A percentile compares a stretch with the other conserved stretches of the same genome.
phyloP scores from a whole-genome alignment of 2,797 vertebrate species.

The Peromyscus attwateri region DNA sequence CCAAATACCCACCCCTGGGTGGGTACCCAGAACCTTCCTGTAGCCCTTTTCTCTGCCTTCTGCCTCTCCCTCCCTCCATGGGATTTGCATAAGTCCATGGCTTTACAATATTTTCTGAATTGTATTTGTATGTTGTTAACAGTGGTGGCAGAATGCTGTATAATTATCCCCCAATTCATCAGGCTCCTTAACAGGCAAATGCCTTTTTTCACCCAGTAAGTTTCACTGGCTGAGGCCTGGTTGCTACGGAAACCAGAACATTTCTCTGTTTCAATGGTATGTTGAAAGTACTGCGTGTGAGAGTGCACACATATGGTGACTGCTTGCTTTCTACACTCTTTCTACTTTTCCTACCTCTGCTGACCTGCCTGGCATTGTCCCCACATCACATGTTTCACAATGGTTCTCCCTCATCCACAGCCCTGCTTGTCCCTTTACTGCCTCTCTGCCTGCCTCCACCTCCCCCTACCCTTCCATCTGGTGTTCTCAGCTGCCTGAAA shows the following conservation, averaged over 20 bases:
- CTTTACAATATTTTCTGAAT: slow-evolving; percentile 78
- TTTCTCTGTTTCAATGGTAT: slow-evolving; percentile 84
- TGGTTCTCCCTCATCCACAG: neutral
- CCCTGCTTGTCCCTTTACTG: slow-evolving; percentile 64
- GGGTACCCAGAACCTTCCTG: slow-evolving; percentile 1
- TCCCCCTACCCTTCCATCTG: slow-evolving; percentile 80
- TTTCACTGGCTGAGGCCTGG: slow-evolving; percentile 82
- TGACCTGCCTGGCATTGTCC: slow-evolving; percentile 81
- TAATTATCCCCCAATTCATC: slow-evolving; percentile 85
- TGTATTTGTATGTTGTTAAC: slow-evolving; percentile 65
- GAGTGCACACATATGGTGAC: neutral
- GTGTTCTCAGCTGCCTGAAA: slow-evolving; percentile 79
- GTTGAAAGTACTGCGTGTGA: slow-evolving; percentile 77
- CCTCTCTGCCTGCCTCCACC: slow-evolving; percentile 69
- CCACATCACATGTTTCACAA: slow-evolving; percentile 51
- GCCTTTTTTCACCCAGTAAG: slow-evolving; percentile 80
- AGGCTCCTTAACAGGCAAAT: slow-evolving; percentile 83
- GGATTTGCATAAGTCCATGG: slow-evolving; percentile 53
- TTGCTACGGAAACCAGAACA: slow-evolving; percentile 88
- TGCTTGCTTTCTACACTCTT: slow-evolving; percentile 45
- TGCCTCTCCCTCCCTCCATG: neutral
- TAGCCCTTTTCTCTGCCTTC: neutral
- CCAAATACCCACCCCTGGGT: too few relatives aligned
- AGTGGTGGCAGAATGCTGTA: slow-evolving; percentile 72
- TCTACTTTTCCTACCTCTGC: slow-evolving; percentile 75